A percentile compares a stretch with the other conserved stretches of the same genome.
These are phyloP conservation scores for Cathartes aura DNA, from an alignment of 2,113 vertebrate species.

Conservation along the genomic window DNA sequence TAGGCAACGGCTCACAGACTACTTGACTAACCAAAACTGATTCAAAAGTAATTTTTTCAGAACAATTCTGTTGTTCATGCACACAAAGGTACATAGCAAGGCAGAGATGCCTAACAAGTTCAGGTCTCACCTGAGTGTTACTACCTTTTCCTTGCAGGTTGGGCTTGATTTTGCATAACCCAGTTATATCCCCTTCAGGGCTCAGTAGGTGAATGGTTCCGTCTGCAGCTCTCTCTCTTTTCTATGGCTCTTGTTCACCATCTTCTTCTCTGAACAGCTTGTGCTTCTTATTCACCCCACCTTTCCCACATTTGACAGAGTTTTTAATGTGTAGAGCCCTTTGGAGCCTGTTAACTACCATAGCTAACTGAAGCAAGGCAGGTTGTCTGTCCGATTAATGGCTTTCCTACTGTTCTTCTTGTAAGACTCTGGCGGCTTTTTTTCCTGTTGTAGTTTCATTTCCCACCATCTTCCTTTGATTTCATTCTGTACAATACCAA, in stretches of 20 bases:
- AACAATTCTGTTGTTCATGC: background rate
- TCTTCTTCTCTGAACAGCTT: background rate
- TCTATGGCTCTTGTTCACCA: background rate
- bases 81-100: background rate
- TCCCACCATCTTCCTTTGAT: background rate
- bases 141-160: background rate
- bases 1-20: background rate
- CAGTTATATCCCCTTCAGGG: background rate
- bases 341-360: background rate
- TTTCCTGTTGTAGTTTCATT: background rate
- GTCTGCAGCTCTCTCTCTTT: background rate
- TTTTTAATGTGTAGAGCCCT: background rate
- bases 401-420: background rate
- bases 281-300: background rate
- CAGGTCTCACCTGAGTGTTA: background rate
- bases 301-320: background rate
- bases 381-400: background rate
- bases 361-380: background rate
- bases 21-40: background rate
- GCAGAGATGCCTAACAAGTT: background rate
- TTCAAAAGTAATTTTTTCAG: background rate
- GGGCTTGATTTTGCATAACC: background rate
- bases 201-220: background rate
- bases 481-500: background rate
- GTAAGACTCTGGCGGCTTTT: background rate